Percentiles rank a stretch among this genome's conserved stretches.
Conservation (phyloP, 2,797 vertebrate species). For the Pseudochirops cupreus region DNA sequence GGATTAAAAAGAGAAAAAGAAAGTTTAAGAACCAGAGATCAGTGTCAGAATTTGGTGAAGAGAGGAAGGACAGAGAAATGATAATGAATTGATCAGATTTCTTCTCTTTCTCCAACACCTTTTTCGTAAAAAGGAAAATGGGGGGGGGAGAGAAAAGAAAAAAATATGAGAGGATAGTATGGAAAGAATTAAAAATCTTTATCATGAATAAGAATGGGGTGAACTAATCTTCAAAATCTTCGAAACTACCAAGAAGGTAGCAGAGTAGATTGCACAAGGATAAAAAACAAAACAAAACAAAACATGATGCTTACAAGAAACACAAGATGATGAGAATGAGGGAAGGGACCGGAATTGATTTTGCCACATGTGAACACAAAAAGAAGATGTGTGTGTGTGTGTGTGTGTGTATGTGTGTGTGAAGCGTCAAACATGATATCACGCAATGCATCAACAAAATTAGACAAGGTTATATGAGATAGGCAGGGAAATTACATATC, state of each 20-base stretch:
- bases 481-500: not conserved
- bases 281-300: not conserved
- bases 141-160: not conserved
- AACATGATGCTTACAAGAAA: not conserved
- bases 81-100: not conserved
- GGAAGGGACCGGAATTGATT: not conserved
- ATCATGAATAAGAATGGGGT: not conserved
- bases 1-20: not conserved
- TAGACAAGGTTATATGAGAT: not conserved
- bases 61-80: not conserved
- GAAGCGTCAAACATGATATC: not conserved
- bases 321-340: not conserved
- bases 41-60: not conserved
- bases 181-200: not conserved
- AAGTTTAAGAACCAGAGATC: not conserved
- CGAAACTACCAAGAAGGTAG: not conserved
- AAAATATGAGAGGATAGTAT: not conserved
- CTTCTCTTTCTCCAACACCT: not conserved
- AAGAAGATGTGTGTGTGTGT: too few species aligned
- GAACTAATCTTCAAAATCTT: not conserved
- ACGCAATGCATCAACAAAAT: not conserved
- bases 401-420: too few species aligned
- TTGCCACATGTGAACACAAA: not conserved
- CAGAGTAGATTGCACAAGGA: not conserved
- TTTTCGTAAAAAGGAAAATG: not conserved